Evolutionary conservation across 2,888 invertebrate genomes (phyloP), one percentile per base, ranked within the genome.

Genomic region (Tillus elongatus): DNA sequence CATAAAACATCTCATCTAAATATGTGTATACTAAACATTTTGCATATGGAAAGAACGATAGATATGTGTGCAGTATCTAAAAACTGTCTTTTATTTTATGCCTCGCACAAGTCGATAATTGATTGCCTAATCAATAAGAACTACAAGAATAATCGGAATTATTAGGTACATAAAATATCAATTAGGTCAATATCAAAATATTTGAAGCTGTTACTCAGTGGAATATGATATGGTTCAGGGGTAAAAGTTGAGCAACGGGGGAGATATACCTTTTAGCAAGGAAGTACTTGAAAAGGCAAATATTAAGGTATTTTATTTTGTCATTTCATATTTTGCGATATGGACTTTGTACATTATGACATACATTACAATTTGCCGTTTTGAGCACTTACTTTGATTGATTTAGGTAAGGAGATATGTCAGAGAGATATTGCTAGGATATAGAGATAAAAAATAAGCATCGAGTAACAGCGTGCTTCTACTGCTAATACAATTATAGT

Each of bases 31-130:
- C 58, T 63, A 63, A 60, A 64, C 61, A 64, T 61, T 58, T 63
- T 62, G 59, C 59, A 54, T 59, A 62, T 63, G 61, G 61, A 63
- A 63, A 63, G 60, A 63, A 61, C 62, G 61, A 56, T 60, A 59
- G 53, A 63, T 57, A 58, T 61, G 63, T n/a, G n/a, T 63, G 63
- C 63, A 61, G 53, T 57, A 53, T 58, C 58, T 61, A 59, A 56
- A 26, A 61, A 60, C 50, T 60, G 60, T 61, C 58, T 62, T 62
- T 58, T n/a, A n/a, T n/a, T 55, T 52, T 54, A 50, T 49, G 47
- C 45, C 45, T 52, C 48, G 41, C 41, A 44, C 46, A 43, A 33
- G 27, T 15, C 14, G 6, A 39, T 15, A 37, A 33, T 8, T 38
- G 16, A 40, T 34, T 39, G 35, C 35, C 36, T 36, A 35, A 35